Evolutionary conservation across 2,888 invertebrate genomes (phyloP).

Genomic region (Acanthopleura granulata): DNA sequence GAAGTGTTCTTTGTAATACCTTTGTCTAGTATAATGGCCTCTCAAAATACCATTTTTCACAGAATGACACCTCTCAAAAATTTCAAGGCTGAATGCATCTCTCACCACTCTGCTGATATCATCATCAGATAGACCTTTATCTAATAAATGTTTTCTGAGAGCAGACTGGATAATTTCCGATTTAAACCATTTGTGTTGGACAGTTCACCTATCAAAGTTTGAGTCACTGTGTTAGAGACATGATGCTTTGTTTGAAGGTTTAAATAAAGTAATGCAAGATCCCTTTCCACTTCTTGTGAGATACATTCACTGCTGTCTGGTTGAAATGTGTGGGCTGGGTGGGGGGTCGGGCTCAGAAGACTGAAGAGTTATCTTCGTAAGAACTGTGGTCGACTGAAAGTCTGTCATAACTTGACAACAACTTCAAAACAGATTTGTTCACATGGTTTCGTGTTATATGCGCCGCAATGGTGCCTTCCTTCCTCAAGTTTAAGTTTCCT

Average conservation of each 20-base stretch:
- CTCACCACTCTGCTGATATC: background rate
- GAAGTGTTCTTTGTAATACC: conserved; percentile 27
- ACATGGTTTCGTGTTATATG: background rate
- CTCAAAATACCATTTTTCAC: conserved; percentile 5
- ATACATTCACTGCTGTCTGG: background rate
- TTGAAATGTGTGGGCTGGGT: background rate
- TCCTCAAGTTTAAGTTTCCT: background rate
- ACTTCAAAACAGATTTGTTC: background rate
- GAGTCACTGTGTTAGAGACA: background rate
- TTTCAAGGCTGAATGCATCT: background rate
- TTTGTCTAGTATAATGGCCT: conserved; percentile 15
- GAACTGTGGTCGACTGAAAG: background rate
- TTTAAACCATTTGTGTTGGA: background rate
- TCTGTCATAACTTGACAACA: background rate
- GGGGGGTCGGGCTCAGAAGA: background rate
- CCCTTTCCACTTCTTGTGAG: background rate
- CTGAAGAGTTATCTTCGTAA: background rate
- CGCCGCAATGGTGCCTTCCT: background rate
- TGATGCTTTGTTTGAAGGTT: conserved; percentile 12
- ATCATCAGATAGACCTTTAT: conserved; percentile 17
- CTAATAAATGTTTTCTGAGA: too few relatives aligned
- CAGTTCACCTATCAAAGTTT: background rate
- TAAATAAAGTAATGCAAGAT: conserved; percentile 13
- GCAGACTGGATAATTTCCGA: conserved; percentile 10
- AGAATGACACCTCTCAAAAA: background rate